Base-by-base conservation (phyloP, 2,113 vertebrate genomes). In the Rhinogobius similis region DNA sequence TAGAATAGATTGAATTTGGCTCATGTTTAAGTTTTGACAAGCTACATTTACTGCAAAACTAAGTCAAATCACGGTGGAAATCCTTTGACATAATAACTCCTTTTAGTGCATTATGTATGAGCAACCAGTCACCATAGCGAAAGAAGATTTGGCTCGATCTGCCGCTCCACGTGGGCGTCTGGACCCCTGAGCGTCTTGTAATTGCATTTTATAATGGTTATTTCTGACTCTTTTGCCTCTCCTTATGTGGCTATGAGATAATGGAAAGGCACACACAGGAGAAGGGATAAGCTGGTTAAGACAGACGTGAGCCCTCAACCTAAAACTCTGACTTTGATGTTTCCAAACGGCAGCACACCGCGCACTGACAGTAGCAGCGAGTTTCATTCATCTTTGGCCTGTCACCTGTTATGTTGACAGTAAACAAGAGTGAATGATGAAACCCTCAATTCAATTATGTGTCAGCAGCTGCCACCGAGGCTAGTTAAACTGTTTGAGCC, bases 371-470 rank as follows among this genome's bases (percentile, higher is more conserved):
- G 73, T 29, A 73, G 44, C 80, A 70, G 67, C 67, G 46, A 72
- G 68, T 76, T 75, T 80, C 73, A 82, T 86, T 87, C 69, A 86
- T 78, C 77, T 76, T 82, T 82, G 78, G 73, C 61, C 72, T 64
- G 79, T 84, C 77, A 87, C 80, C 77, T 84, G 77, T 82, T 77
- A 70, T 75, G 56, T 68, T 73, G 79, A 65, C 55, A 48, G 68
- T 81, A 85, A 82, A 82, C 74, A 82, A 81, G 81, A 76, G 78
- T 75, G 71, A 84, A 74, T 76, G 81, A 88, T 82, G 79, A 75
- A 81, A 83, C 62, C 76, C 68, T 68, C 72, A 81, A 82, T 83
- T 77, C 67, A 86, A 88, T 87, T 83, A 78, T 73, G 56, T 76
- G 75, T 74, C 83, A 75, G 72, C 81, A 78, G 78, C 87, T 88